Percentiles rank a stretch among this genome's conserved stretches.
phyloP scores from a whole-genome alignment of 2,113 vertebrate genomes.

The Vidua chalybeata region DNA sequence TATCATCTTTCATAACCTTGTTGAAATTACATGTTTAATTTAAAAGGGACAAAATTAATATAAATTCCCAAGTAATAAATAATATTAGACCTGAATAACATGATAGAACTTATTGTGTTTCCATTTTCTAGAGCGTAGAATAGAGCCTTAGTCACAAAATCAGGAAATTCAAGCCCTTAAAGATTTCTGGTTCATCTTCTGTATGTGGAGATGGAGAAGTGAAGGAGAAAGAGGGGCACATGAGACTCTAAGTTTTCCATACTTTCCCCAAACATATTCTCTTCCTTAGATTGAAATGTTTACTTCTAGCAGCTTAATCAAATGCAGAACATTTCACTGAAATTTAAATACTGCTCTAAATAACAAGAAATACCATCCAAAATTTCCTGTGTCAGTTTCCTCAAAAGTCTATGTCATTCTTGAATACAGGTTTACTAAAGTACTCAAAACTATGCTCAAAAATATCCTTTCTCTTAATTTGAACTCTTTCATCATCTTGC shows the following conservation, averaged over 20 bases:
- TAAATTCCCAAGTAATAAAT: background rate
- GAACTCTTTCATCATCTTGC: background rate
- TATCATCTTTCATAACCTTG: background rate
- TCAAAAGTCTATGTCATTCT: background rate
- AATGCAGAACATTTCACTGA: background rate
- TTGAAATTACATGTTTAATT: background rate
- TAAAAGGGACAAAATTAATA: background rate
- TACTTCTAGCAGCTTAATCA: background rate
- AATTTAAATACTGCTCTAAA: background rate
- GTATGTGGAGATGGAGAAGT: rapidly evolving
- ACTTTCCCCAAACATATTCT: background rate
- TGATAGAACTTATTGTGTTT: background rate
- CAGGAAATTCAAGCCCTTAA: background rate
- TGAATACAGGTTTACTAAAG: background rate
- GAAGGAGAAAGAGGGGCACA: rapidly evolving
- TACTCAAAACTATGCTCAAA: background rate
- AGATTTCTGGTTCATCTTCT: background rate
- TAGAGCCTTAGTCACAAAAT: background rate
- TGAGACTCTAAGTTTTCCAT: background rate
- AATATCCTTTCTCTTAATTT: background rate
- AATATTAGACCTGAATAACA: background rate
- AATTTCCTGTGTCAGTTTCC: background rate
- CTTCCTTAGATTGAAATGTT: background rate
- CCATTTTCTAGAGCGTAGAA: background rate
- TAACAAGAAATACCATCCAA: background rate